Conservation (phyloP, 2,113 vertebrate species). For the Chloebia gouldiae region DNA sequence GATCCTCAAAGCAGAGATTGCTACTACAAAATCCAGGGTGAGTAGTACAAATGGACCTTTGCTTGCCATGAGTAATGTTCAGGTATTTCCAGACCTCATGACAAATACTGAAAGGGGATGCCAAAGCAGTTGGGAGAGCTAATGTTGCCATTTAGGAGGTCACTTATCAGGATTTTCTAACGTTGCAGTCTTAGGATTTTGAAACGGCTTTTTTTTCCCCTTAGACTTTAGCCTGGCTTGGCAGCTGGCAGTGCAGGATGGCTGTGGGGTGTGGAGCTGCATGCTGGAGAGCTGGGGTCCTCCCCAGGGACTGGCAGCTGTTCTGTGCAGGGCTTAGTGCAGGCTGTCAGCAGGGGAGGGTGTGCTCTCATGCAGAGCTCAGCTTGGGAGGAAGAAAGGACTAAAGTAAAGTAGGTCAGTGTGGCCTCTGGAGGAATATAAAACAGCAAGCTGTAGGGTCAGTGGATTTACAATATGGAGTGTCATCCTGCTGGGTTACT, state of each 20-base stretch:
- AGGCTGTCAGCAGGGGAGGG: not conserved
- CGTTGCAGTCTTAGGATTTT: fast-evolving
- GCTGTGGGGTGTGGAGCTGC: not conserved
- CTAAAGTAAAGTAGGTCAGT: slow-evolving; percentile 46
- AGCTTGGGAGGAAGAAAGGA: slow-evolving; percentile 17
- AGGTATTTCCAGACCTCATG: not conserved
- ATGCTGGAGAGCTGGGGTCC: not conserved
- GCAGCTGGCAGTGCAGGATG: not conserved
- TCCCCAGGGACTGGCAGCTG: slow-evolving; percentile 26
- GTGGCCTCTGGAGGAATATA: slow-evolving; percentile 37
- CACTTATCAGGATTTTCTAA: not conserved
- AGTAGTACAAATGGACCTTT: slow-evolving; percentile 19
- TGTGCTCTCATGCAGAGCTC: slow-evolving; percentile 3
- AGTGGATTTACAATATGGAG: not conserved
- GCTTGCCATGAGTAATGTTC: not conserved
- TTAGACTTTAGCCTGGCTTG: not conserved
- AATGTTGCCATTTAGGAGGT: not conserved
- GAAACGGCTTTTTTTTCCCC: not conserved
- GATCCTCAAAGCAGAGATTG: slow-evolving; percentile 97
- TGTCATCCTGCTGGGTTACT: not conserved
- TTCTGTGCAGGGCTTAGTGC: not conserved
- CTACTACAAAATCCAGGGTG: slow-evolving; percentile 96
- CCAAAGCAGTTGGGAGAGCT: not conserved
- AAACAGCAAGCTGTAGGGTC: slow-evolving; percentile 33
- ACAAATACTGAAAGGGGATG: not conserved